These are phyloP conservation scores for Platorchestia sp. DNA, from an alignment of 1,140 invertebrate species.

Conservation along the genomic window DNA sequence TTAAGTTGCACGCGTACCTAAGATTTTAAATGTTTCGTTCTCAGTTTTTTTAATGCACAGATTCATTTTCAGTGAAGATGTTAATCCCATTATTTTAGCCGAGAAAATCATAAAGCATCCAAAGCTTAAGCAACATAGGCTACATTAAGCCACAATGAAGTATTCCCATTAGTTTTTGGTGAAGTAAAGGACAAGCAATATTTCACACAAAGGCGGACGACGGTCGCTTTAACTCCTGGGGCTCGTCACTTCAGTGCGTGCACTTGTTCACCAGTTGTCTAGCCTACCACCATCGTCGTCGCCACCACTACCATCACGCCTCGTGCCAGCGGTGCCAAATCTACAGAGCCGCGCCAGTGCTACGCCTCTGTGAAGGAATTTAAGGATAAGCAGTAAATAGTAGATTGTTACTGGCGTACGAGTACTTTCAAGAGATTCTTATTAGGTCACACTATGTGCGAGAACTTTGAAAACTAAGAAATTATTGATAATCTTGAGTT, in stretches of 20 bases:
- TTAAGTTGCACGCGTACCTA: background rate
- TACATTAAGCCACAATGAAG: background rate
- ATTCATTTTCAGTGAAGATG: background rate
- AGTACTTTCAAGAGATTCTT: background rate
- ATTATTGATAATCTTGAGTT: background rate
- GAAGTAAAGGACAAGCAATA: background rate
- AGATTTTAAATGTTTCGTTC: background rate
- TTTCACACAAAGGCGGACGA: constrained; percentile 31
- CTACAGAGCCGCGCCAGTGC: background rate
- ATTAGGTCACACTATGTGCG: background rate
- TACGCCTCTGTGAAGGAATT: constrained; percentile 21
- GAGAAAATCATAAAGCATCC: background rate
- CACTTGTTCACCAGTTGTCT: constrained; percentile 40
- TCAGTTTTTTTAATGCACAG: background rate
- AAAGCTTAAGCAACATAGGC: background rate
- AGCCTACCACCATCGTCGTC: constrained; percentile 19
- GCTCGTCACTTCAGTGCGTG: constrained; percentile 39
- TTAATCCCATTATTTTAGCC: background rate
- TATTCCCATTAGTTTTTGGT: background rate
- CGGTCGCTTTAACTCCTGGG: constrained; percentile 31
- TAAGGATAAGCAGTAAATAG: background rate
- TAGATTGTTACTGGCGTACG: background rate
- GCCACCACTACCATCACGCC: constrained; percentile 47
- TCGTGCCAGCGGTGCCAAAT: constrained; percentile 53
- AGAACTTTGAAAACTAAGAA: background rate